Evolutionary conservation across 2,888 invertebrate species (phyloP).

Genomic region (Cataglyphis rosenhaueri): DNA sequence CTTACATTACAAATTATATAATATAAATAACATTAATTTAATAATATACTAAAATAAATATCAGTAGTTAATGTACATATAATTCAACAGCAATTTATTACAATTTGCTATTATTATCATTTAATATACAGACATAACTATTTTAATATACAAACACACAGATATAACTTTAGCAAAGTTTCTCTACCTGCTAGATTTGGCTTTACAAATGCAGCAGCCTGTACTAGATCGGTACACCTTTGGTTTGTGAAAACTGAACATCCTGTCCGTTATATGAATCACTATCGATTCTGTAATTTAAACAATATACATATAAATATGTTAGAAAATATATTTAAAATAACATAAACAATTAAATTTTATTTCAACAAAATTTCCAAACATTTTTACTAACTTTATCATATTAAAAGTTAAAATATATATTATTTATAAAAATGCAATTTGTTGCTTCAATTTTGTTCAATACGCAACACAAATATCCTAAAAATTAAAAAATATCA

Average conservation of each 20-base stretch:
- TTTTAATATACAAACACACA: not conserved
- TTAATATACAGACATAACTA: not conserved
- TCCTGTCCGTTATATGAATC: constrained; percentile 82
- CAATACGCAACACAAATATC: not conserved
- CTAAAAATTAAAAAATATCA: not conserved
- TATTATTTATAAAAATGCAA: not conserved
- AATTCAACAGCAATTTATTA: not conserved
- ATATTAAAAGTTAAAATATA: not conserved
- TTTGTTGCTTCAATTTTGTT: not conserved
- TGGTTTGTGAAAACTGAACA: constrained; percentile 95
- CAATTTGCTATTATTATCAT: not conserved
- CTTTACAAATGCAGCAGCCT: constrained; percentile 95
- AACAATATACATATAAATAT: constrained; percentile 40
- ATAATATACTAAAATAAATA: constrained; percentile 9
- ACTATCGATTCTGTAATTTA: constrained; percentile 70
- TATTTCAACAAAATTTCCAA: constrained; percentile 15
- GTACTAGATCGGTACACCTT: constrained; percentile 93
- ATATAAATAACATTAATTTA: not conserved
- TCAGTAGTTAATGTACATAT: not conserved
- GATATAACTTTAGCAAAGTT: not conserved
- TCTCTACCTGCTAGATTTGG: constrained; percentile 92
- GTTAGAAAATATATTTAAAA: not conserved
- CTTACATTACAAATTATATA: not conserved
- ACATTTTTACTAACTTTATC: not conserved
- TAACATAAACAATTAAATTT: not conserved